Base-by-base conservation (phyloP, 2,797 vertebrate species). In the Allochrocebus solatus region DNA sequence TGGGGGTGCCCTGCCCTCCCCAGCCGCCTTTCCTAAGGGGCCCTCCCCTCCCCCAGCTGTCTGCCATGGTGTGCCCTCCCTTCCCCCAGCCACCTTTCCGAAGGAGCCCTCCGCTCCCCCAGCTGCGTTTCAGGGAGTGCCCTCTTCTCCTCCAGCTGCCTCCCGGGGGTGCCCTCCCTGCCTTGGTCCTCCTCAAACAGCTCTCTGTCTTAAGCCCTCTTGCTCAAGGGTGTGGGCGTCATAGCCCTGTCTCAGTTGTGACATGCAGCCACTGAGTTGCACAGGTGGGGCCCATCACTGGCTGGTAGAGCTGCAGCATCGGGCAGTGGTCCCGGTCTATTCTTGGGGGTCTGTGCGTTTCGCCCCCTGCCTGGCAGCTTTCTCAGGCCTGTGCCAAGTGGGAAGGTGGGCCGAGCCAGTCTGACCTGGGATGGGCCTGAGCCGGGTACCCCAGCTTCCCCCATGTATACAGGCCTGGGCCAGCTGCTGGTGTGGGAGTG, bases 401-500 rank as follows among this genome's bases (percentile, higher is more conserved):
- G 13, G 36, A 17, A 21, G 81, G 36, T 12, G 26, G 19, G 17
- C 76, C 4, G 5, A 50, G 33, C 78, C 78, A 1, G 24, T 5
- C 28, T 8, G 11, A 36, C 46, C 13, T 4, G 5, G 16, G 22
- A 22, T 17, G 53, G 8, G 24, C 1, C 8, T 14, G 80, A 10
- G 36, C 4, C 0, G 5, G 21, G 50, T 19, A 12, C 14, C 33
- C 8, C 64, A 78, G 46, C 26, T 26, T 13, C 11, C 72, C 53
- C 3, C 10, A 0, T 82, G 61, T 26, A 2, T 74, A 0, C 96
- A 99, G 99, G 99, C 96, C 98, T 99, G 98, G 99, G 99, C 16
- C 99, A 99, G 99, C 99, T 99, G 96, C 98, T 99, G 98, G 99
- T 99, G 84, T 99, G 99, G 99, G 99, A 99, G 96, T 99, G 99